Evolutionary conservation across 30 jellyfish, hydroid and myxozoan genomes (phyloP).

Genomic region (Sanderia malayensis): DNA sequence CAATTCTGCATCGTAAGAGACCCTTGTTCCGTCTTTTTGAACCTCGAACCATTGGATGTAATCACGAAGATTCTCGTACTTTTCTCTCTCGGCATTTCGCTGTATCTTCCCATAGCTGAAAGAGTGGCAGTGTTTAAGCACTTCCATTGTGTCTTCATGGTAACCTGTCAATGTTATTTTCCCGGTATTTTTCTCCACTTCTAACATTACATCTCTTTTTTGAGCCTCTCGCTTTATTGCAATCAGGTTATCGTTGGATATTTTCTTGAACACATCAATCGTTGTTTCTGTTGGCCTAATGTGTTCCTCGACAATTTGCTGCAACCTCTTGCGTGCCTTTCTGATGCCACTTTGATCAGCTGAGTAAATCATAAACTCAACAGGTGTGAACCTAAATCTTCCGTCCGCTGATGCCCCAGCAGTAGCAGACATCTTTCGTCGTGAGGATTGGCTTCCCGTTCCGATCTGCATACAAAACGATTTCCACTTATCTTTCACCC

Average conservation of each 20-base stretch:
- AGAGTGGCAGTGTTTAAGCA: neutral
- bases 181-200: slow-evolving; percentile 11
- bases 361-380: neutral
- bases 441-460: too few relatives aligned
- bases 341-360: neutral
- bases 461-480: neutral
- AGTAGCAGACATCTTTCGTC: too few relatives aligned
- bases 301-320: slow-evolving; percentile 5
- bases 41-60: slow-evolving; percentile 37
- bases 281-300: neutral
- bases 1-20: slow-evolving; percentile 17
- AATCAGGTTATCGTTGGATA: neutral
- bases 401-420: too few relatives aligned
- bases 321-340: neutral
- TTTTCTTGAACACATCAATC: slow-evolving; percentile 4
- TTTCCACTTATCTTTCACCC: slow-evolving; percentile 20
- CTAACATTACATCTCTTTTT: slow-evolving; percentile 21
- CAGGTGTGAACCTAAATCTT: neutral
- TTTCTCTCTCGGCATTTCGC: neutral
- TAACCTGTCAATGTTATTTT: slow-evolving; percentile 10
- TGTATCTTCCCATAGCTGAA: neutral
- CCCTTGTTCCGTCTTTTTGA: slow-evolving; percentile 1
- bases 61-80: slow-evolving; percentile 7
- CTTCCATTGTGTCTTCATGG: slow-evolving; percentile 4
- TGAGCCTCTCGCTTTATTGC: slow-evolving; percentile 2